A percentile compares a stretch with the other conserved stretches of the same genome.
These are phyloP conservation scores for Bucorvus abyssinicus DNA, from an alignment of 2,797 vertebrate species.

Conservation along the genomic window DNA sequence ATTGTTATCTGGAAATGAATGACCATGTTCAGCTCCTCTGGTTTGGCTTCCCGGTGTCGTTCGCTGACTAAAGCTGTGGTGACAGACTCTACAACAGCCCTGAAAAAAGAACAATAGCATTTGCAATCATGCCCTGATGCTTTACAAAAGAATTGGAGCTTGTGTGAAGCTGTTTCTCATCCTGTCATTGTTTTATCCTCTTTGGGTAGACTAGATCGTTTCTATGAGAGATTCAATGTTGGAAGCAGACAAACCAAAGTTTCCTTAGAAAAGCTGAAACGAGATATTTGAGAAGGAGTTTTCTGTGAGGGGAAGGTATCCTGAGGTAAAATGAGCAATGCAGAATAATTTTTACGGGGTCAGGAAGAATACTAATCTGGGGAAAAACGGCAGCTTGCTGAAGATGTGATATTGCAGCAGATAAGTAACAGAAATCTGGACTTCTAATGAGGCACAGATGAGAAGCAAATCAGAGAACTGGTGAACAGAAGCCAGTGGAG, in stretches of 20 bases:
- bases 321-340: background rate
- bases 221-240: background rate
- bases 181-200: background rate
- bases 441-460: background rate
- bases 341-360: background rate
- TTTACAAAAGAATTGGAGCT: background rate
- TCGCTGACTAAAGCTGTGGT: background rate
- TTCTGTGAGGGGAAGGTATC: background rate
- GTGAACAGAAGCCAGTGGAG: background rate
- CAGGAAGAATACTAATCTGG: background rate
- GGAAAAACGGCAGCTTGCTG: background rate
- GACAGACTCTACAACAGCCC: background rate
- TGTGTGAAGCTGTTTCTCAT: conserved; percentile 6
- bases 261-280: background rate
- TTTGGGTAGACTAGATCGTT: background rate
- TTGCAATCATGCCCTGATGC: background rate
- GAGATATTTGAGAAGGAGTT: background rate
- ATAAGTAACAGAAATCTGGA: background rate
- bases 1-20: conserved; percentile 34
- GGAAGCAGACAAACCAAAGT: background rate
- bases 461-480: background rate
- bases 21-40: background rate
- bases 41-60: background rate
- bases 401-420: background rate
- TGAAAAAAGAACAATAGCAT: background rate